Conservation (phyloP, 2,888 invertebrate species). For the Trachelus stipa region DNA sequence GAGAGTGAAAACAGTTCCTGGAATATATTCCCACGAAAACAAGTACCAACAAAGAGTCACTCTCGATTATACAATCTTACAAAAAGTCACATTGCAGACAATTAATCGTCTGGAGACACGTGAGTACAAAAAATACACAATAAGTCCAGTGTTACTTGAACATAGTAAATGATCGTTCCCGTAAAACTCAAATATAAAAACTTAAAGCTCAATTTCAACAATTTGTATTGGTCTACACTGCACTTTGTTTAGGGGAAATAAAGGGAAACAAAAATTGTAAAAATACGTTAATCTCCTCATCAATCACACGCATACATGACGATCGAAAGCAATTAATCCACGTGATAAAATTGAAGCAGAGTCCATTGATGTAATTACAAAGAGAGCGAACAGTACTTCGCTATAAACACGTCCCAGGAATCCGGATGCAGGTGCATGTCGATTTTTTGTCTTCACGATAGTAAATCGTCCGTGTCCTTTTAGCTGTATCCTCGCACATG, state of each 20-base stretch:
- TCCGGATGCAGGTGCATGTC: not conserved
- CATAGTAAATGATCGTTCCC: not conserved
- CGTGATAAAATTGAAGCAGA: not conserved
- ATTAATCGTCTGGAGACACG: not conserved
- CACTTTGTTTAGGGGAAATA: not conserved
- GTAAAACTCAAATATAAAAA: not conserved
- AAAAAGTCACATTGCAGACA: not conserved
- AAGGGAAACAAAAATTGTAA: not conserved
- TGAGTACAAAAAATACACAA: not conserved
- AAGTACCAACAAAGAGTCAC: not conserved
- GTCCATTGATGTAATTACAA: not conserved
- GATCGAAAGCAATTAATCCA: not conserved
- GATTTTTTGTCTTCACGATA: not conserved
- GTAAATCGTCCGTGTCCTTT: not conserved
- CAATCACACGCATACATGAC: not conserved
- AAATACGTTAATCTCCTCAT: not conserved
- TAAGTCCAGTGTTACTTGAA: not conserved
- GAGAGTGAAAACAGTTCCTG: not conserved
- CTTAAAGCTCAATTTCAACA: not conserved
- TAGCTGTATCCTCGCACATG: slow-evolving; percentile 8
- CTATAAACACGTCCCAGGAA: not conserved
- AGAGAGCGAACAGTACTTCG: not conserved
- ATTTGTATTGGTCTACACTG: not conserved
- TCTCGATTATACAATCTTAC: not conserved
- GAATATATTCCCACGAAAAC: not conserved